These are phyloP conservation scores for Xestobium rufovillosum DNA, from an alignment of 2,888 invertebrate genomes.

Conservation along the genomic window DNA sequence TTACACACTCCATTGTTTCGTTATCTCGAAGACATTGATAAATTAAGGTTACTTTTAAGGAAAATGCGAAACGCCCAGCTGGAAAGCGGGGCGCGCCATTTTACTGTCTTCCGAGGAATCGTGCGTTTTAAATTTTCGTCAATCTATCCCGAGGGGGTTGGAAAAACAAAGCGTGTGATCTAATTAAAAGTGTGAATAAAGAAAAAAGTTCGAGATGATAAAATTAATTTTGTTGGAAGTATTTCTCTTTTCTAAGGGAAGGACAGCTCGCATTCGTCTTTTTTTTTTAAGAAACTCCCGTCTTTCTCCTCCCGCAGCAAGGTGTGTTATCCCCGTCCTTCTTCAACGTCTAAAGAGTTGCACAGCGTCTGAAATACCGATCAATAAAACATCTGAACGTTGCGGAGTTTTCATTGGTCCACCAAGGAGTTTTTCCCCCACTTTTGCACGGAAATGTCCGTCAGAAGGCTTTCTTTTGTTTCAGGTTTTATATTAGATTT, in stretches of 20 bases:
- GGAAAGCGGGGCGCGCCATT: no score
- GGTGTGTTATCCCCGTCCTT: constrained; percentile 28
- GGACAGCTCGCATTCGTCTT: constrained; percentile 20
- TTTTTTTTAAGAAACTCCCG: no score
- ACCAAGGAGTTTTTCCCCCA: constrained; percentile 44
- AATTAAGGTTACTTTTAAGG: constrained; percentile 46
- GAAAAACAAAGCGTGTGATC: no score
- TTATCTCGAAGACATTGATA: constrained; percentile 48
- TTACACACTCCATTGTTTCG: constrained; percentile 46
- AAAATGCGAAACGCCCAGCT: no score
- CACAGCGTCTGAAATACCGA: constrained; percentile 42
- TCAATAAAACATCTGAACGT: constrained; percentile 43
- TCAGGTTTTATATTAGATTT: constrained; percentile 40
- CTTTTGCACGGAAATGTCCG: constrained; percentile 40
- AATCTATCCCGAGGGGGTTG: no score
- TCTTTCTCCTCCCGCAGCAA: constrained; percentile 24
- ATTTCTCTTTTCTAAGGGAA: constrained; percentile 31
- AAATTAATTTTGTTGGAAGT: no score
- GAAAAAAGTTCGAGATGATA: no score
- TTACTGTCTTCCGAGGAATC: no score
- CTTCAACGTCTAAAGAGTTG: constrained; percentile 15
- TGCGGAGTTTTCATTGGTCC: constrained; percentile 41
- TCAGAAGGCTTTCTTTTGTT: constrained; percentile 43
- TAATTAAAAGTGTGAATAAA: no score
- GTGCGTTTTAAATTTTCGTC: no score